These are phyloP conservation scores for Norana najaformis DNA, from an alignment of 2,888 invertebrate species.

Conservation along the genomic window DNA sequence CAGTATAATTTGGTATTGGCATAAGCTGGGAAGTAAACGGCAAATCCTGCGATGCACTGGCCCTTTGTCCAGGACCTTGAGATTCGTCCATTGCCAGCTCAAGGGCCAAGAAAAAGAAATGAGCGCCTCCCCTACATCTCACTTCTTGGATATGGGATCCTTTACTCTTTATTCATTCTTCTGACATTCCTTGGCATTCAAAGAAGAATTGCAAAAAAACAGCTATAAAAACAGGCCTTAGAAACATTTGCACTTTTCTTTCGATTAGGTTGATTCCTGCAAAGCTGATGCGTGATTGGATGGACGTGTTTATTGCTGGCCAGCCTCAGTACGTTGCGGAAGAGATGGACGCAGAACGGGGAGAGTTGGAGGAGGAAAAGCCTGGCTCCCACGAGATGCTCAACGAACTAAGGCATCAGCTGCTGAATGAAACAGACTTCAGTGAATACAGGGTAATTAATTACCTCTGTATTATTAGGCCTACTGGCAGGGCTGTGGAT, in stretches of 20 bases:
- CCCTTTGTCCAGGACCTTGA: no score
- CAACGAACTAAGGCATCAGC: conserved; percentile 56
- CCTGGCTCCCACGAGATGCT: conserved; percentile 55
- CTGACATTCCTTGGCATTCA: no score
- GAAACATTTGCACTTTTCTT: neutral
- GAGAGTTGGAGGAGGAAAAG: conserved; percentile 36
- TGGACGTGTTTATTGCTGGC: conserved; percentile 56
- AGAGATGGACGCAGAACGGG: conserved; percentile 30
- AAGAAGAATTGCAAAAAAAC: neutral
- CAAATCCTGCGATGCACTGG: no score
- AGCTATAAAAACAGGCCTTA: neutral
- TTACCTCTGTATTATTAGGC: no score
- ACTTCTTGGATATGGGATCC: no score
- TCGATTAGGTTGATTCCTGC: conserved; percentile 55
- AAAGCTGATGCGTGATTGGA: conserved; percentile 61
- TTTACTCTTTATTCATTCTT: no score
- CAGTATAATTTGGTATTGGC: no score
- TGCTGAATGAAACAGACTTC: conserved; percentile 61
- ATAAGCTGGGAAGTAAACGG: no score
- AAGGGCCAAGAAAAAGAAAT: no score
- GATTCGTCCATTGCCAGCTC: no score
- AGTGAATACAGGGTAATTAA: conserved; percentile 58
- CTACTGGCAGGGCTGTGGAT: no score
- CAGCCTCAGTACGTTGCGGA: conserved; percentile 56
- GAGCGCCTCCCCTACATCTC: no score